phyloP scores from a whole-genome alignment of 2,888 invertebrate species.

The Drosophila testacea region DNA sequence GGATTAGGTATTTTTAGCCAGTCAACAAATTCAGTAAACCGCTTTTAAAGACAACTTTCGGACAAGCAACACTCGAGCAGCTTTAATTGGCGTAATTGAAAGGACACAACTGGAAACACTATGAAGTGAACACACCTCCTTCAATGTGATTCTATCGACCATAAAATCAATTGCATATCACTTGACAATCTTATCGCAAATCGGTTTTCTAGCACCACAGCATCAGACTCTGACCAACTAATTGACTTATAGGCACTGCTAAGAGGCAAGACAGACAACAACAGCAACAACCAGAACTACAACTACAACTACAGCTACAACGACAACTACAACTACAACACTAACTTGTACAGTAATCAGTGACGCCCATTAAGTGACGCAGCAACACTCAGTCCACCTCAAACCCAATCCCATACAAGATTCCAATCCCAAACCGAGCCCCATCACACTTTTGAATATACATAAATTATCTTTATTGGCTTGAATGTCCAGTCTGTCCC shows the following conservation, averaged over 20 bases:
- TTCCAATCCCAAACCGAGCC: background rate
- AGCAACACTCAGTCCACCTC: constrained; percentile 34
- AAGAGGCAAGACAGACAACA: constrained; percentile 14
- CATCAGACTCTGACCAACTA: constrained; percentile 45
- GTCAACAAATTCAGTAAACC: constrained; percentile 29
- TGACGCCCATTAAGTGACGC: constrained; percentile 54
- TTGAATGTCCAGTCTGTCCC: constrained; percentile 37
- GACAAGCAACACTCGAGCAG: constrained; percentile 18
- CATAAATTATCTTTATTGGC: constrained; percentile 80
- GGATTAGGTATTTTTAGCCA: constrained; percentile 4
- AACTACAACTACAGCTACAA: constrained; percentile 19
- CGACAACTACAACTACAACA: constrained; percentile 8
- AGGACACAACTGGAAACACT: constrained; percentile 47
- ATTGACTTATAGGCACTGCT: constrained; percentile 66
- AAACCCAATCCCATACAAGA: constrained; percentile 3
- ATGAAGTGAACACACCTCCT: background rate
- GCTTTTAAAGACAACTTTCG: constrained; percentile 23
- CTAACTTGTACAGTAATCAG: constrained; percentile 54
- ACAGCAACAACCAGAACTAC: constrained; percentile 1
- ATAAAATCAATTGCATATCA: constrained; percentile 64
- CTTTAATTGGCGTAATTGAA: constrained; percentile 60
- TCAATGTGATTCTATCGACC: constrained; percentile 20
- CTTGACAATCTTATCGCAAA: constrained; percentile 64
- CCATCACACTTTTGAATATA: constrained; percentile 60
- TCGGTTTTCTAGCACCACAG: constrained; percentile 44